Evolutionary conservation across 2,113 vertebrate species (phyloP), one percentile per base, ranked within the genome.

Genomic region (Pelecanoides urinatrix): DNA sequence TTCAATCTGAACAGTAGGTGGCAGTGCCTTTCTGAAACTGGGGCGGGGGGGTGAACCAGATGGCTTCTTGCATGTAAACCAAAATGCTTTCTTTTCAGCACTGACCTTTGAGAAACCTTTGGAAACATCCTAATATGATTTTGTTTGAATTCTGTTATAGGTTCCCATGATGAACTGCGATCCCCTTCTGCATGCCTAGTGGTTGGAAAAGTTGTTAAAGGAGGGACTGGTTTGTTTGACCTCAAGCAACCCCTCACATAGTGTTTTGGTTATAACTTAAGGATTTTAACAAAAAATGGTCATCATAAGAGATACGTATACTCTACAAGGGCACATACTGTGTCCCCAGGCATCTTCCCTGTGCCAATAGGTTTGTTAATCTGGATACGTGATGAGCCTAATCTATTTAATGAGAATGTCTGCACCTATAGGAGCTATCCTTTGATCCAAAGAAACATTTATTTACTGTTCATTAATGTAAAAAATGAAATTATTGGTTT

Each of bases 151-250:
- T 94, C 18, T 93, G 19, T 75, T 88, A 32, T 95, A 99, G 99
- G 99, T 22, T 98, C 99, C 67, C 95, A 96, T 0, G 99, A 99
- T 30, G 97, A 99, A 42, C 98, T 99, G 88, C 96, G 94, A 19
- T 99, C 99, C 6, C 99, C 99, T 13, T 99, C 99, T 0, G 99
- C 99, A 7, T 99, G 99, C 94, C 97, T 99, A 3, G 99, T 99
- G 71, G 98, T 99, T 4, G 99, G 99, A 22, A 99, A 99, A 80
- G 98, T 99, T 5, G 99, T 99, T 56, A 99, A 98, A 98, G 99
- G 99, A 50, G 99, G 99, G 59, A 99, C 99, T 1, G 99, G 99
- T 44, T 98, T 99, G 70, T 99, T 99, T 91, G 99, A 99, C 47
- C 98, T 99, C 77, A 99, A 99, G 83, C 99, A 99, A 65, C 99